These are phyloP conservation scores for Euura saliciscinereae DNA, from an alignment of 1,140 invertebrate genomes.

Conservation along the genomic window DNA sequence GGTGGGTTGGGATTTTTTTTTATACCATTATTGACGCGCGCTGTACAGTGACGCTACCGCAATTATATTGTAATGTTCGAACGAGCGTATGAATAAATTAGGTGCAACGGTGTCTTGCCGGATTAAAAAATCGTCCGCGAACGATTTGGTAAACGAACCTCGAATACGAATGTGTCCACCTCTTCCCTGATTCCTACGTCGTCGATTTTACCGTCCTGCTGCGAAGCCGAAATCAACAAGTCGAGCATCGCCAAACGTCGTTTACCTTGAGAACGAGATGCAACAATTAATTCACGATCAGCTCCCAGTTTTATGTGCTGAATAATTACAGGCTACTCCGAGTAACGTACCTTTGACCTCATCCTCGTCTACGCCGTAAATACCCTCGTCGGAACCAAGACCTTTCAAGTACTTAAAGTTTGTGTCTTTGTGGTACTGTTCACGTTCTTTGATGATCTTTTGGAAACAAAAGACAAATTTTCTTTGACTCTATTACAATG, in stretches of 20 bases:
- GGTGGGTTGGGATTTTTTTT: too few species aligned
- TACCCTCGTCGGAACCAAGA: background rate
- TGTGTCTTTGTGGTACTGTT: slow-evolving; percentile 38
- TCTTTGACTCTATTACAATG: background rate
- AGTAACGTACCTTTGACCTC: background rate
- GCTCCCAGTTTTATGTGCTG: too few species aligned
- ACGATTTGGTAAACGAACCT: slow-evolving; percentile 54
- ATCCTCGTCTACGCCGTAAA: background rate
- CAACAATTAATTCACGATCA: background rate
- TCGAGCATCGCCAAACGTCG: slow-evolving; percentile 81
- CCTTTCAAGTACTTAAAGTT: slow-evolving; percentile 20
- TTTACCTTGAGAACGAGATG: slow-evolving; percentile 44
- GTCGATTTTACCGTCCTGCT: slow-evolving; percentile 59
- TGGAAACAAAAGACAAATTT: background rate
- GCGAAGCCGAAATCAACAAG: slow-evolving; percentile 69
- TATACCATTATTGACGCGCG: too few species aligned
- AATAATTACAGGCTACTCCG: too few species aligned
- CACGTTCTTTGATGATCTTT: slow-evolving; percentile 42
- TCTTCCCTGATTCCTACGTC: slow-evolving; percentile 77
- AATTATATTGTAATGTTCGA: too few species aligned
- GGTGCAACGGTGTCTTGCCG: too few species aligned
- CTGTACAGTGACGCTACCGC: too few species aligned
- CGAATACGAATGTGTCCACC: slow-evolving; percentile 85
- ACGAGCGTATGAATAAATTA: too few species aligned
- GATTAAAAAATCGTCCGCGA: too few species aligned